Base-by-base conservation (phyloP, 1,140 invertebrate genomes). In the Drosophila funebris region DNA sequence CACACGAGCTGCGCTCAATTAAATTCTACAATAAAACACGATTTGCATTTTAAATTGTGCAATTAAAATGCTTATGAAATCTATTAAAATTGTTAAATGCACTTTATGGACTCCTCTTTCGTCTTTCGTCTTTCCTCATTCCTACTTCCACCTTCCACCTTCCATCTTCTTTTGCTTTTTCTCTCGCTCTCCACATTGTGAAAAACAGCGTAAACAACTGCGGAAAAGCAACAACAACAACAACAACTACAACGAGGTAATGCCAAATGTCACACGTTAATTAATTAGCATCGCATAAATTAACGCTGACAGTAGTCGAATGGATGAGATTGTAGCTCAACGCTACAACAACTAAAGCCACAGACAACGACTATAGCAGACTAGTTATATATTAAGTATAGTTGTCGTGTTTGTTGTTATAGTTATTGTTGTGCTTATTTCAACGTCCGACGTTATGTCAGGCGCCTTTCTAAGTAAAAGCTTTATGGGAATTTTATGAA, bases 31-130 rank as follows among this genome's bases (percentile, higher is more conserved):
- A 83, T 88, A 88, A 79, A 88, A 79, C 78, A 79, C 83, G 76
- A 88, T 88, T 88, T 88, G 83, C 83, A 88, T 88, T 88, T 88
- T 79, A 88, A 88, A 88, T 88, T 88, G 79, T 88, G 83, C 83
- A 88, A 88, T 88, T 88, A 88, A 89, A 88, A 88, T 88, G 83
- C 83, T 88, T 88, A 88, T 88, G 79, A 88, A 88, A 88, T 88
- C 83, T 88, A 83, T 88, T 79, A 84, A 80, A 84, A 75, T 76
- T 79, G 76, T 84, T 83, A 83, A 88, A 89, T 88, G 84, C 83
- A 88, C 83, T 88, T 84, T 88, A 83, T 76, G 66, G 52, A 56
- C 70, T 60, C 33, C 68, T 46, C 52, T 50, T 52, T 20, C 22
- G 9, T 31, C 3, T 18, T 2, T 3, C 1, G 2, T 7, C 18